Percentiles rank a stretch among this genome's conserved stretches.
These are phyloP conservation scores for Bimastos eiseni DNA, from an alignment of 2,888 invertebrate genomes.

Conservation along the genomic window DNA sequence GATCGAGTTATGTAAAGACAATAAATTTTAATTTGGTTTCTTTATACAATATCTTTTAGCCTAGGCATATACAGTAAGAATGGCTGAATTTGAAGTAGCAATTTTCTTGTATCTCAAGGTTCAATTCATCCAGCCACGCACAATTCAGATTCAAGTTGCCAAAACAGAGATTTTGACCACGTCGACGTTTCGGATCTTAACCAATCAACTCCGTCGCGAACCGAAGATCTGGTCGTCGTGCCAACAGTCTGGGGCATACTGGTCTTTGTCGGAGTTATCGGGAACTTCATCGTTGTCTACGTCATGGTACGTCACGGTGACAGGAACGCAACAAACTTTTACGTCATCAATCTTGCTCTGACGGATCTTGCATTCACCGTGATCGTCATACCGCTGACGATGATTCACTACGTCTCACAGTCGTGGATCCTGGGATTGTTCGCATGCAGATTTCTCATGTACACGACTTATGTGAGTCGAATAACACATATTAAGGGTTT, in stretches of 20 bases:
- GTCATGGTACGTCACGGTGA: conserved; percentile 53
- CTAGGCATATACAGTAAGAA: background rate
- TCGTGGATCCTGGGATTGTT: conserved; percentile 52
- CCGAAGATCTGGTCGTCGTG: conserved; percentile 43
- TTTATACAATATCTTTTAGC: background rate
- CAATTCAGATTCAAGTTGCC: background rate
- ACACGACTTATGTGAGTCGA: conserved; percentile 55
- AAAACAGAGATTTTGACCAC: conserved; percentile 13
- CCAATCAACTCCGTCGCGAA: background rate
- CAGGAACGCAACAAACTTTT: conserved; percentile 53
- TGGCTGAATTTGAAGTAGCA: too few species aligned
- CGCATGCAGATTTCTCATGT: conserved; percentile 54
- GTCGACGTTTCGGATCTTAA: background rate
- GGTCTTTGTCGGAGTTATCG: conserved; percentile 50
- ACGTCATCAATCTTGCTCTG: conserved; percentile 55
- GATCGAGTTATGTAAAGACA: background rate
- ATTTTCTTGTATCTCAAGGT: background rate
- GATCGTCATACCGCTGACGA: conserved; percentile 53
- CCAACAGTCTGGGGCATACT: conserved; percentile 50
- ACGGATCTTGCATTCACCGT: conserved; percentile 56
- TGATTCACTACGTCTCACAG: conserved; percentile 48
- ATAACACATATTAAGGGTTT: background rate
- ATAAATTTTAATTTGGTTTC: background rate
- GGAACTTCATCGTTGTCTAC: conserved; percentile 54
- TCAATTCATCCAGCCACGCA: background rate